A percentile compares a stretch with the other conserved stretches of the same genome.
Conservation (phyloP, 2,888 invertebrate genomes). For the Sminthurinus aureus region DNA sequence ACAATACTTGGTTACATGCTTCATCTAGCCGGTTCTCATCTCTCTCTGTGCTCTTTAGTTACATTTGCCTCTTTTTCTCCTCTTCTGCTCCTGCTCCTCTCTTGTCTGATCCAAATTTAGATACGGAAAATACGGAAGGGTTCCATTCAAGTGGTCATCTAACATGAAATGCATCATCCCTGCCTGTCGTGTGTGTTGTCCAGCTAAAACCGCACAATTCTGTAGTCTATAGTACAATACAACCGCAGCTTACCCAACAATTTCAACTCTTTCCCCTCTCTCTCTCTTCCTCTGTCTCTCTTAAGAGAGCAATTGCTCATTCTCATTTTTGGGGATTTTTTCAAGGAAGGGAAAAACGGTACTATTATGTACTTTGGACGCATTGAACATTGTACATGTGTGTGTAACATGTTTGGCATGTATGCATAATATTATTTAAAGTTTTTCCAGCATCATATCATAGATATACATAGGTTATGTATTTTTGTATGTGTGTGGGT, state of each 20-base stretch:
- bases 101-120: slow-evolving; percentile 44
- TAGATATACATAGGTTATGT: background rate
- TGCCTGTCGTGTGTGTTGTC: background rate
- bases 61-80: background rate
- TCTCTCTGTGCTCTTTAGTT: background rate
- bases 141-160: slow-evolving; percentile 24
- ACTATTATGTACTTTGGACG: too few relatives aligned
- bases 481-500: too few relatives aligned
- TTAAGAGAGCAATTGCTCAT: background rate
- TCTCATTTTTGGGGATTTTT: background rate
- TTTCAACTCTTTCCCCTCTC: background rate
- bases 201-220: background rate
- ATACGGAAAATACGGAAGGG: slow-evolving; percentile 39
- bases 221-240: background rate
- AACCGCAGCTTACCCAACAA: slow-evolving; percentile 18
- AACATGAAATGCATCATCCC: slow-evolving; percentile 29
- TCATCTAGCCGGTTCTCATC: background rate
- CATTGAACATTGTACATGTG: too few relatives aligned
- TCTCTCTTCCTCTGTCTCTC: background rate
- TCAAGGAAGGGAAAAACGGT: background rate
- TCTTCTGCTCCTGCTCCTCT: background rate
- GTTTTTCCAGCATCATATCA: background rate
- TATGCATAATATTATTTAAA: background rate
- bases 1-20: background rate
- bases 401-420: background rate